phyloP scores from a whole-genome alignment of 2,888 invertebrate genomes.

The Calameuta pallipes region DNA sequence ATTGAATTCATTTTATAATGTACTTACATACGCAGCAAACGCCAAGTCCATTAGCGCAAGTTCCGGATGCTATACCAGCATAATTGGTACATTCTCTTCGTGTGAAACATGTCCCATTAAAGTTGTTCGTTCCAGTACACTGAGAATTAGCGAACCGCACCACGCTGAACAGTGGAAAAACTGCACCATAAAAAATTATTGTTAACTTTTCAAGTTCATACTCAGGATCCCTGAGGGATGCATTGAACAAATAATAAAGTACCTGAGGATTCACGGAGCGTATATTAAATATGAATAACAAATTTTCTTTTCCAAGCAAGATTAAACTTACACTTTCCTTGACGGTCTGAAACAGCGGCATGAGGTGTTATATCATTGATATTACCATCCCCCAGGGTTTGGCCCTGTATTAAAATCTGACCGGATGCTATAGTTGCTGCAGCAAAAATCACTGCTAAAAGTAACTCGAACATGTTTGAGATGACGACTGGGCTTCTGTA shows the following conservation, averaged over 20 bases:
- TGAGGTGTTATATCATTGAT: conserved; percentile 15
- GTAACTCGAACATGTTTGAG: conserved; percentile 45
- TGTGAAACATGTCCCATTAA: conserved; percentile 83
- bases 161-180: conserved; percentile 79
- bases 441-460: conserved; percentile 35
- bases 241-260: background rate
- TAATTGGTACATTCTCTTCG: conserved; percentile 78
- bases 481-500: conserved; percentile 8
- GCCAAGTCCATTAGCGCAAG: conserved; percentile 80
- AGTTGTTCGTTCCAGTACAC: conserved; percentile 74
- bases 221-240: conserved; percentile 40
- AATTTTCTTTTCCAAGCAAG: background rate
- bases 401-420: conserved; percentile 35
- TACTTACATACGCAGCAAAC: conserved; percentile 86
- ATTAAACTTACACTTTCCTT: conserved; percentile 52
- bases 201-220: background rate
- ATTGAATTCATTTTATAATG: background rate
- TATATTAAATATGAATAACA: background rate
- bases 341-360: conserved; percentile 28
- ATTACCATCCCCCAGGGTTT: conserved; percentile 41
- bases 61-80: conserved; percentile 79
- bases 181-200: conserved; percentile 54
- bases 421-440: conserved; percentile 37
- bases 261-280: background rate
- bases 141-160: conserved; percentile 82